Percentiles rank a stretch among this genome's conserved stretches.
Conservation (phyloP, 1,140 invertebrate species). For the Oscheius sp. region DNA sequence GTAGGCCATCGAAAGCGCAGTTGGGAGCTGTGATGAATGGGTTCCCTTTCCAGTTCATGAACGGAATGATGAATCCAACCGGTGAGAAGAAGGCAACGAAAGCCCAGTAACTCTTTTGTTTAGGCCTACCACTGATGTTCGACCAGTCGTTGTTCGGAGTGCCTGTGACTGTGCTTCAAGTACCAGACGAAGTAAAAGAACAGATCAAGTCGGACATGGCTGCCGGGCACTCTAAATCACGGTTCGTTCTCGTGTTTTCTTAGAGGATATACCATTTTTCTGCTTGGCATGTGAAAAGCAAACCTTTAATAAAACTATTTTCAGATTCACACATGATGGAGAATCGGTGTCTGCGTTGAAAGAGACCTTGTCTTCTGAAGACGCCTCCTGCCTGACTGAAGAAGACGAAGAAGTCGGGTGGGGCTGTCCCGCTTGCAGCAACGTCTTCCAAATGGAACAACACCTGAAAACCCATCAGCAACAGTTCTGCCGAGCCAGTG, state of each 20-base stretch:
- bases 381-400: neutral
- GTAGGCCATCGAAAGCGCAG: neutral
- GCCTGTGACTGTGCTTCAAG: slow-evolving; percentile 52
- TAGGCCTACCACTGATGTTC: slow-evolving; percentile 40
- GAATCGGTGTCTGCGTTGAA: neutral
- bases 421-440: slow-evolving; percentile 52
- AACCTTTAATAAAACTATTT: neutral
- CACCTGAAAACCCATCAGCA: slow-evolving; percentile 57
- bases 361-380: slow-evolving; percentile 3
- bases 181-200: slow-evolving; percentile 52
- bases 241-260: slow-evolving; percentile 38
- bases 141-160: slow-evolving; percentile 54
- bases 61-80: neutral
- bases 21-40: neutral
- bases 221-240: slow-evolving; percentile 36
- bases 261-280: neutral
- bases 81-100: neutral
- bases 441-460: slow-evolving; percentile 57
- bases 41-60: slow-evolving; percentile 4
- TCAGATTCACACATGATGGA: slow-evolving; percentile 15
- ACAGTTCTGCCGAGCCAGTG: slow-evolving; percentile 47
- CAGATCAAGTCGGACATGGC: slow-evolving; percentile 49
- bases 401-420: slow-evolving; percentile 54
- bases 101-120: neutral
- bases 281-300: neutral